Conservation (phyloP, 2,888 invertebrate genomes). For the Yponomeuta evonymella region DNA sequence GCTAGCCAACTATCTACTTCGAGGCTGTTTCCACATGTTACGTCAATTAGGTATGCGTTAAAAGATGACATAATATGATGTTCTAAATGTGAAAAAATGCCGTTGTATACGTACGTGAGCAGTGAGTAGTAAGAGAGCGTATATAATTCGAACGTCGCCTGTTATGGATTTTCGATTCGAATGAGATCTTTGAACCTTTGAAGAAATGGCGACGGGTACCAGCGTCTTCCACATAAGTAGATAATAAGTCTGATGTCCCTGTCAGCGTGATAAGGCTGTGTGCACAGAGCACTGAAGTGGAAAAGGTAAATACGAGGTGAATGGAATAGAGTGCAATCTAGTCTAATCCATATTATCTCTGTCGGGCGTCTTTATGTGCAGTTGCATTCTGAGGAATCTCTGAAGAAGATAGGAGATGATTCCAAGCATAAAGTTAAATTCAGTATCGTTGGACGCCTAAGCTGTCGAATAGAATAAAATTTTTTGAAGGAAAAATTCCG, state of each 20-base stretch:
- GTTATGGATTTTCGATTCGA: not conserved
- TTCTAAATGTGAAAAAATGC: too few relatives aligned
- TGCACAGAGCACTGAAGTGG: not conserved
- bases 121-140: too few relatives aligned
- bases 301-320: not conserved
- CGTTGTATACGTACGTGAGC: too few relatives aligned
- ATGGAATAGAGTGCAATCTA: not conserved
- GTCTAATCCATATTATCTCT: not conserved
- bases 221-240: not conserved
- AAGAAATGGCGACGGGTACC: not conserved
- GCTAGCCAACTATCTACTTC: too few relatives aligned
- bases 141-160: not conserved
- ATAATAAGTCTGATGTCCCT: not conserved
- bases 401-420: too few relatives aligned
- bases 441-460: too few relatives aligned
- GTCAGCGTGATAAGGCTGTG: not conserved
- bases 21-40: too few relatives aligned
- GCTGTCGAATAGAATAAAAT: too few relatives aligned
- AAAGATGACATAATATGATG: too few relatives aligned
- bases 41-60: too few relatives aligned
- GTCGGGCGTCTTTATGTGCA: not conserved
- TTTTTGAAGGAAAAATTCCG: too few relatives aligned
- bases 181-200: slow-evolving; percentile 1
- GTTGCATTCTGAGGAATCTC: not conserved
- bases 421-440: too few relatives aligned